Conservation (phyloP, 1,140 invertebrate genomes). For the Ectropis grisescens region DNA sequence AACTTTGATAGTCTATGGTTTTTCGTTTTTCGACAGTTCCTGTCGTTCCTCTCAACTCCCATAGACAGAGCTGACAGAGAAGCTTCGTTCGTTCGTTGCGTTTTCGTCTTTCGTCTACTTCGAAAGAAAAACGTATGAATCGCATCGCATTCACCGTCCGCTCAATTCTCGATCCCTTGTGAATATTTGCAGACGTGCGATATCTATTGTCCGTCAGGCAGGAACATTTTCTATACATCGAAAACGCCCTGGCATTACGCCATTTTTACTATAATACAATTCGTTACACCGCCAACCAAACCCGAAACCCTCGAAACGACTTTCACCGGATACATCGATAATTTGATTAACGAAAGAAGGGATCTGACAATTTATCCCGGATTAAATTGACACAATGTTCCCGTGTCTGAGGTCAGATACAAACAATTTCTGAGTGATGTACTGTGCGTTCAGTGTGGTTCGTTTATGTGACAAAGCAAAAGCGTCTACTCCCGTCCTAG, state of each 20-base stretch:
- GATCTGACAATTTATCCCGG: constrained; percentile 33
- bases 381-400: constrained; percentile 51
- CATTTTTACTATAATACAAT: constrained; percentile 16
- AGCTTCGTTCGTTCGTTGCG: too few species aligned
- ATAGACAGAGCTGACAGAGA: too few species aligned
- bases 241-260: neutral
- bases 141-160: too few species aligned
- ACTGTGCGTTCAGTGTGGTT: constrained; percentile 50
- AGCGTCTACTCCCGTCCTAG: constrained; percentile 53
- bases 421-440: constrained; percentile 45
- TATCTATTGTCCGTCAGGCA: constrained; percentile 24
- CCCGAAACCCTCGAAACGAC: constrained; percentile 32
- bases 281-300: constrained; percentile 1
- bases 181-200: constrained; percentile 32
- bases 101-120: too few species aligned
- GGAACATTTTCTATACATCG: neutral
- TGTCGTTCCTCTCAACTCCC: too few species aligned
- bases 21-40: too few species aligned
- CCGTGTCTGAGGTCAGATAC: constrained; percentile 49
- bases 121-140: too few species aligned
- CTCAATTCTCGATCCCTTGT: constrained; percentile 15
- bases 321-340: constrained; percentile 63
- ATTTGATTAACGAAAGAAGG: constrained; percentile 55
- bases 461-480: constrained; percentile 64
- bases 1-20: too few species aligned